These are phyloP conservation scores for Brachionus manjavacas DNA, from an alignment of 1,140 invertebrate species.

Conservation along the genomic window DNA sequence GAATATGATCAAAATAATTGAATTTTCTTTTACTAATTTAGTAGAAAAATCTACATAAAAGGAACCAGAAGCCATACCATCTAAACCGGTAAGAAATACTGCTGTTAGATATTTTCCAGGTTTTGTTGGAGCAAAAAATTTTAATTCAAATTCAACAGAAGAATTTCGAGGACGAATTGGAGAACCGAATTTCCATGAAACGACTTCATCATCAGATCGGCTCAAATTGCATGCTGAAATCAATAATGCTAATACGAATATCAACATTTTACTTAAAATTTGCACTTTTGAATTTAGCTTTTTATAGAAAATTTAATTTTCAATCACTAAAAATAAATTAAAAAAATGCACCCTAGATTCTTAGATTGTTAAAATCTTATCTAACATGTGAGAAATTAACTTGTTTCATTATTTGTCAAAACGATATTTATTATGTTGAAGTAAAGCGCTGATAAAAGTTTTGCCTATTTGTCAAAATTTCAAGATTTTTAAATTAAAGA, in stretches of 20 bases:
- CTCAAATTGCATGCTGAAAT: background rate
- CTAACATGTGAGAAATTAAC: background rate
- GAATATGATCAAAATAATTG: slow-evolving; percentile 2
- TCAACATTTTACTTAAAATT: background rate
- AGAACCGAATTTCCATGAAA: slow-evolving; percentile 28
- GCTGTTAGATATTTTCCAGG: slow-evolving; percentile 3
- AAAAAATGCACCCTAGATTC: background rate
- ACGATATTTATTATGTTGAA: background rate
- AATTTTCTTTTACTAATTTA: background rate
- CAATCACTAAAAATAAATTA: background rate
- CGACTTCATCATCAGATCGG: background rate
- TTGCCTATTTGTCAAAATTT: background rate
- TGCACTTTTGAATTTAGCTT: background rate
- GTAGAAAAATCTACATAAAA: slow-evolving; percentile 22
- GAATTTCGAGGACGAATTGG: background rate
- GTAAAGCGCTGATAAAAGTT: background rate
- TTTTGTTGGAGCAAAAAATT: slow-evolving; percentile 18
- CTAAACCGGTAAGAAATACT: slow-evolving; percentile 11
- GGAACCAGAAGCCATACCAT: background rate
- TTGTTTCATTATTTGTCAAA: background rate
- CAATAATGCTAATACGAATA: background rate
- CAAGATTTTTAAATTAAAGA: too few species aligned
- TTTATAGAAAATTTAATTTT: background rate
- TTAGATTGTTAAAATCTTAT: background rate
- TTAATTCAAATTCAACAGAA: background rate